phyloP scores from a whole-genome alignment of 1,140 invertebrate genomes.

The Chelonus insularis region DNA sequence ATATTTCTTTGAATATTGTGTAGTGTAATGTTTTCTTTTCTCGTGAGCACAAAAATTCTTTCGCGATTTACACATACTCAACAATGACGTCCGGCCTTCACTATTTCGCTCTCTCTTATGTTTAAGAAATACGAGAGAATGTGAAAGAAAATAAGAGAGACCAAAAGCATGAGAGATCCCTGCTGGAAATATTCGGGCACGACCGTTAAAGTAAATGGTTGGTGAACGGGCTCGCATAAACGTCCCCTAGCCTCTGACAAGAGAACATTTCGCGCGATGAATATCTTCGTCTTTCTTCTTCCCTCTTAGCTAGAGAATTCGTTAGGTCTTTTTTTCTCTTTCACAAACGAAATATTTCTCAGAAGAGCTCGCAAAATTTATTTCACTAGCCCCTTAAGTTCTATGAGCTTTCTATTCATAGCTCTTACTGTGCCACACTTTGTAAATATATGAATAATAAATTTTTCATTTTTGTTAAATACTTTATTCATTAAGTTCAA shows the following conservation, averaged over 20 bases:
- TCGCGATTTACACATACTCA: slow-evolving; percentile 10
- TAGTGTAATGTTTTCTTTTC: slow-evolving; percentile 3
- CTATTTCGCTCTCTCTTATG: background rate
- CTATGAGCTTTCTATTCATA: slow-evolving; percentile 11
- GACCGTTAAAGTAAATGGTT: slow-evolving; percentile 49
- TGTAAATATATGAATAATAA: background rate
- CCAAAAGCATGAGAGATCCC: slow-evolving; percentile 3
- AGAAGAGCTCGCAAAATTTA: slow-evolving; percentile 20
- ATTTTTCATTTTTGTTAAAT: too few species aligned
- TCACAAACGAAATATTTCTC: slow-evolving; percentile 16
- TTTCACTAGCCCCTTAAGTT: slow-evolving; percentile 15
- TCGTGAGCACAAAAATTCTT: slow-evolving; percentile 1
- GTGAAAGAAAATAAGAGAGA: slow-evolving; percentile 9
- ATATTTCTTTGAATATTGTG: slow-evolving; percentile 48
- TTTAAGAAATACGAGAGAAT: slow-evolving; percentile 1
- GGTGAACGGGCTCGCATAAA: slow-evolving; percentile 32
- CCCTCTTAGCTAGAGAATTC: slow-evolving; percentile 13
- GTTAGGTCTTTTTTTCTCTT: slow-evolving; percentile 16
- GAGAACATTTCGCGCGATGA: slow-evolving; percentile 30
- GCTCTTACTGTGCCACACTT: background rate
- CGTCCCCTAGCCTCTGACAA: slow-evolving; percentile 1
- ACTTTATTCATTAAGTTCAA: background rate
- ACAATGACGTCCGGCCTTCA: slow-evolving; percentile 12
- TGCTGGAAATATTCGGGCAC: slow-evolving; percentile 44
- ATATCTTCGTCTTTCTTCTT: slow-evolving; percentile 14